Conservation (phyloP, 64 coral and sea anemone species). For the Dendronephthya gigantea region DNA sequence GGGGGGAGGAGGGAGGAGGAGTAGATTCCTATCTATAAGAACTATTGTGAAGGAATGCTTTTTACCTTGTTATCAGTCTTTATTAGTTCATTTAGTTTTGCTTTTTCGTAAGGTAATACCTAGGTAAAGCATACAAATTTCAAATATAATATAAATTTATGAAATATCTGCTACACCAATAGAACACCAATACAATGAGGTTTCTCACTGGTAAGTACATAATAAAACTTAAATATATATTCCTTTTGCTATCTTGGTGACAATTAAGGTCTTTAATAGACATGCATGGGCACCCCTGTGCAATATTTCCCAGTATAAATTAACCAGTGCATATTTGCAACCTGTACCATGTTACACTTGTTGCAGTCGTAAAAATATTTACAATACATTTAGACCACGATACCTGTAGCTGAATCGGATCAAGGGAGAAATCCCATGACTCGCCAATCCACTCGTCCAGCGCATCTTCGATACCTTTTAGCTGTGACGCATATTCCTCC, state of each 20-base stretch:
- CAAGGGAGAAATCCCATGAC: slow-evolving; percentile 79
- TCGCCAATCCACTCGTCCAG: slow-evolving; percentile 82
- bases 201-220: too few relatives aligned
- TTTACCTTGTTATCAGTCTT: slow-evolving; percentile 95
- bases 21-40: neutral
- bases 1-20: neutral
- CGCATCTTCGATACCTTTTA: slow-evolving; percentile 88
- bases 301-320: too few relatives aligned
- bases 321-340: too few relatives aligned
- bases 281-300: too few relatives aligned
- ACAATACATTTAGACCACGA: too few relatives aligned
- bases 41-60: neutral
- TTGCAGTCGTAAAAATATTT: too few relatives aligned
- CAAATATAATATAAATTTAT: neutral
- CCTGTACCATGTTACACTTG: too few relatives aligned
- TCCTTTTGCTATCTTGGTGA: too few relatives aligned
- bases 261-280: too few relatives aligned
- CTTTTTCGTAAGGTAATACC: slow-evolving; percentile 96
- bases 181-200: too few relatives aligned
- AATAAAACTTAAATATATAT: too few relatives aligned
- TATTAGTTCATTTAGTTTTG: slow-evolving; percentile 70
- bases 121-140: slow-evolving; percentile 2
- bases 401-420: slow-evolving; percentile 77
- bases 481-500: slow-evolving; percentile 70
- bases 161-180: too few relatives aligned